Conservation (phyloP, 2,888 invertebrate species). For the Parthenolecanium corni region DNA sequence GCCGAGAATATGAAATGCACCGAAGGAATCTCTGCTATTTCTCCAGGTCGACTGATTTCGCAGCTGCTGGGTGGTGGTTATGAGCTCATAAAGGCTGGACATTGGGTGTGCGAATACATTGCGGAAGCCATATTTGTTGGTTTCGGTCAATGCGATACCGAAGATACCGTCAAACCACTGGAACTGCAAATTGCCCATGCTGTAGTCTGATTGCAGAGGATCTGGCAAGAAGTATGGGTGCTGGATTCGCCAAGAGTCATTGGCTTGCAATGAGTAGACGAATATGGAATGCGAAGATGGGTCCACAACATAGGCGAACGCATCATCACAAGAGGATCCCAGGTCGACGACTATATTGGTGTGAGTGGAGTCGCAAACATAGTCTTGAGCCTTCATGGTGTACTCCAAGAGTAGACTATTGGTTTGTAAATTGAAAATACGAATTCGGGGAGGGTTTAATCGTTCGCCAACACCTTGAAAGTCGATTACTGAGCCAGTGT, state of each 20-base stretch:
- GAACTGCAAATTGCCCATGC: conserved; percentile 52
- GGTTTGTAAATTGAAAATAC: conserved; percentile 63
- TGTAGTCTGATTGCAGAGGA: conserved; percentile 45
- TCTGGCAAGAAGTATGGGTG: conserved; percentile 74
- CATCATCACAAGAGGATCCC: conserved; percentile 56
- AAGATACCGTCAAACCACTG: conserved; percentile 79
- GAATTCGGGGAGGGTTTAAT: conserved; percentile 40
- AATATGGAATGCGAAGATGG: conserved; percentile 41
- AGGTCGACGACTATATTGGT: conserved; percentile 77
- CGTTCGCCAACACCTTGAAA: conserved; percentile 17
- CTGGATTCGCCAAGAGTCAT: conserved; percentile 65
- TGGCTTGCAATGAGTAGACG: conserved; percentile 61
- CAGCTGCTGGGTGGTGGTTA: conserved; percentile 61
- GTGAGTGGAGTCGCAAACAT: conserved; percentile 54
- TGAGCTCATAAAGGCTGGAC: conserved; percentile 64
- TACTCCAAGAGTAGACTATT: conserved; percentile 51
- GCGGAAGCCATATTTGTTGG: conserved; percentile 53
- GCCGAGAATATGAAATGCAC: conserved; percentile 15
- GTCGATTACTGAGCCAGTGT: conserved; percentile 62
- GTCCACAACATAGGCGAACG: conserved; percentile 67
- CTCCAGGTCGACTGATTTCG: conserved; percentile 54
- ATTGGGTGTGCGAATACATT: conserved; percentile 67
- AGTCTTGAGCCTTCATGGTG: conserved; percentile 28
- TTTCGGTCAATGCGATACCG: conserved; percentile 60
- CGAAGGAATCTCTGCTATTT: conserved; percentile 44